phyloP scores from a whole-genome alignment of 1,140 invertebrate species.

The Homalodisca vitripennis region DNA sequence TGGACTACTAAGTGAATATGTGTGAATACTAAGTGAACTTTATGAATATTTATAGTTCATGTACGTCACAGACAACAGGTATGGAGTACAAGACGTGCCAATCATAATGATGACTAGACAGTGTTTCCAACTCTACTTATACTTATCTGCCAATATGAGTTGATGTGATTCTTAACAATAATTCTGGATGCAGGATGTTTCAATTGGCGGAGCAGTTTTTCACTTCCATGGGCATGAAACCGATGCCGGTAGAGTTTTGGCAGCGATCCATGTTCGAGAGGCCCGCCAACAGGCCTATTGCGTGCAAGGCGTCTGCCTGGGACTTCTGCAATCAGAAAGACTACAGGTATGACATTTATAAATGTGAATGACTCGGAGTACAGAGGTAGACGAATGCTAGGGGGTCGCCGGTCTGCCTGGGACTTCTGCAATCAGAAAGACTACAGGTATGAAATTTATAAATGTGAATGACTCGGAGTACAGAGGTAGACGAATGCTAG shows the following conservation, averaged over 20 bases:
- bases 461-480: too few species aligned
- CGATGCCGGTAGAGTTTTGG: slow-evolving; percentile 79
- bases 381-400: too few species aligned
- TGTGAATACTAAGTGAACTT: too few species aligned
- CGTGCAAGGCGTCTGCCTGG: slow-evolving; percentile 86
- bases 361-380: not conserved
- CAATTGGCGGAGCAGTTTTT: slow-evolving; percentile 81
- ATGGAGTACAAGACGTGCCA: not conserved
- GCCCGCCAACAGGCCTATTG: slow-evolving; percentile 67
- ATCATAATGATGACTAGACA: not conserved
- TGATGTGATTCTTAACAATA: slow-evolving; percentile 6
- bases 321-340: slow-evolving; percentile 84
- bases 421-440: slow-evolving; percentile 84
- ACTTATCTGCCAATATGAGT: too few species aligned
- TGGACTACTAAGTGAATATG: too few species aligned
- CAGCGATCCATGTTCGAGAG: slow-evolving; percentile 70
- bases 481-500: too few species aligned
- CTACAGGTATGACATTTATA: slow-evolving; percentile 62
- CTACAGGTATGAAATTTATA: too few species aligned
- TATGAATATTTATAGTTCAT: too few species aligned
- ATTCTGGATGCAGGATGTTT: slow-evolving; percentile 67
- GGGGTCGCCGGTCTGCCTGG: slow-evolving; percentile 85
- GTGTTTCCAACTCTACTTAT: too few species aligned
- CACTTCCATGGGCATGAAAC: slow-evolving; percentile 72
- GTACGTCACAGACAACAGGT: too few species aligned